Evolutionary conservation across 2,797 vertebrate species (phyloP), one percentile per base, ranked within the genome.

Genomic region (Onychomys arenicola): DNA sequence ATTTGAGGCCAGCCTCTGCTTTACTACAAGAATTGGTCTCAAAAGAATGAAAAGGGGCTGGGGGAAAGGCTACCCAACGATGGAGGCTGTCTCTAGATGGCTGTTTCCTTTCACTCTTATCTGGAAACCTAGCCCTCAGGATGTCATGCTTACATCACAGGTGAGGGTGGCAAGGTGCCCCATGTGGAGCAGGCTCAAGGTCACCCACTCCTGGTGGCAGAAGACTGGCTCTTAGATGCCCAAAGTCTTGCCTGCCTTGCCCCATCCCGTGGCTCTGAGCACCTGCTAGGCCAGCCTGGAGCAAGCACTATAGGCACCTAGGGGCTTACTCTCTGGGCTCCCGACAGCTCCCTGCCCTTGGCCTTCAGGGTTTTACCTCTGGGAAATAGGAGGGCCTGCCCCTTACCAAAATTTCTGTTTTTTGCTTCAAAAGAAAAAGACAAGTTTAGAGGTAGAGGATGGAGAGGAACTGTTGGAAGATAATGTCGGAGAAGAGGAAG

Each of bases 381-480:
- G 32, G 40, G 59, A 14, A 19, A 6, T 1, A 2, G 67, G 76
- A 29, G 49, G 19, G 5, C 81, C 55, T 1, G n/a, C 9, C 19
- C 37, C 12, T 61, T 34, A 3, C 34, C 88, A 65, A 0, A 8
- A 5, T 27, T n/a, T 27, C 55, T 65, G 78, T 14, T 61, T 67
- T 46, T 89, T 78, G 78, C 57, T 12, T 10, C 9, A 4, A 61
- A n/a, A 46, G 23, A 71, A 55, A 27, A 34, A 6, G 0, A 2
- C 0, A 0, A 43, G 0, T 5, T 0, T 5, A 21, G 40, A 89
- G 13, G 0, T 1, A 25, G 88, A 80, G 14, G 37, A 2, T 0
- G 9, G 1, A 40, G 40, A 76, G 1, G 73, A 89, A 3, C 0
- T 19, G 14, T 2, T 27, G 16, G 78, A 91, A 19, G 71, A 73